Evolutionary conservation across 2,888 invertebrate species (phyloP).

Genomic region (Macaria liturata): DNA sequence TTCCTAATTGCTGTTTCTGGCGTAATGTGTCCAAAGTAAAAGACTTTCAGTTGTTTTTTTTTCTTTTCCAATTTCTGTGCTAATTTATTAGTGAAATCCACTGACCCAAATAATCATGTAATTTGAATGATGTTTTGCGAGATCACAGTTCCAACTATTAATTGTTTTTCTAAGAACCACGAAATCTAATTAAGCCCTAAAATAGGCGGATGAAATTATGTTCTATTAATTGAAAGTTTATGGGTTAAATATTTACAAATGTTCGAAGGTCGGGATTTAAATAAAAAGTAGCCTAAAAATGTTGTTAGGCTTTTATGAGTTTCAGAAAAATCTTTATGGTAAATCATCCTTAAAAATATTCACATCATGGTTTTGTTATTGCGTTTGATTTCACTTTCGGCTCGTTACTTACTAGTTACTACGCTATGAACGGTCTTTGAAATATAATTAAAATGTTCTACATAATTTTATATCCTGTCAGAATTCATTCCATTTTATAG

Average conservation of each 20-base stretch:
- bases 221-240: constrained; percentile 10
- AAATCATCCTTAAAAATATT: background rate
- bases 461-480: background rate
- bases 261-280: too few relatives aligned
- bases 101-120: background rate
- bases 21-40: too few relatives aligned
- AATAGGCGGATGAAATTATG: constrained; percentile 2
- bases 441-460: constrained; percentile 5
- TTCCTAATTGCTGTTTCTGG: too few relatives aligned
- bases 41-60: too few relatives aligned
- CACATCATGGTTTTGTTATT: constrained; percentile 40
- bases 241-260: too few relatives aligned
- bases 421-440: background rate
- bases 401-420: constrained; percentile 37
- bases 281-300: too few relatives aligned
- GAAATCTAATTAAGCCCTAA: constrained; percentile 6
- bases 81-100: too few relatives aligned
- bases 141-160: constrained; percentile 21
- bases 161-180: constrained; percentile 19
- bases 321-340: too few relatives aligned
- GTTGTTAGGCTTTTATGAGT: too few relatives aligned
- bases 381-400: constrained; percentile 49
- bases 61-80: too few relatives aligned
- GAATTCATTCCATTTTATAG: too few relatives aligned
- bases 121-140: constrained; percentile 4